These are phyloP conservation scores for Garrulus glandarius DNA, from an alignment of 2,797 vertebrate genomes.

Conservation along the genomic window DNA sequence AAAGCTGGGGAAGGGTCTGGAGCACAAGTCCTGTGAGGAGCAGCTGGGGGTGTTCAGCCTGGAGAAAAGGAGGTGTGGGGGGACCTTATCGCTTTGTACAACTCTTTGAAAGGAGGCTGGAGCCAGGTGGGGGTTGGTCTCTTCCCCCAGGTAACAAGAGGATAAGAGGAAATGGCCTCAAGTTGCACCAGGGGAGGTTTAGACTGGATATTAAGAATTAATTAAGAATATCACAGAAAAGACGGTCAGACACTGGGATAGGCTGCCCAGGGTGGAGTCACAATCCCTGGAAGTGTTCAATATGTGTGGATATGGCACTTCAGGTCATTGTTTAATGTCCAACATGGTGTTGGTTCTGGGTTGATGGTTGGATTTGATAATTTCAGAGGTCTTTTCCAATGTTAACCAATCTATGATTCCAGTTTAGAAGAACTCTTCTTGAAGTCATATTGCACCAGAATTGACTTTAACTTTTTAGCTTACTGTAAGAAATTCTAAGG, in stretches of 20 bases:
- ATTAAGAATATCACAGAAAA: not conserved
- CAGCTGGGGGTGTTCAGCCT: not conserved
- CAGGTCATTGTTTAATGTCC: not conserved
- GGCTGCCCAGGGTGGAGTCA: not conserved
- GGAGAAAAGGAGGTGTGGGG: not conserved
- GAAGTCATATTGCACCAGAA: not conserved
- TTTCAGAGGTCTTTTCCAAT: not conserved
- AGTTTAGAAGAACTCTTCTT: not conserved
- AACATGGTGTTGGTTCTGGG: not conserved
- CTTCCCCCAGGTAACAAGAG: not conserved
- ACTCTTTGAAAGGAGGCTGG: not conserved
- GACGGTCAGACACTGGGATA: not conserved
- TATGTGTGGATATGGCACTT: too few species aligned
- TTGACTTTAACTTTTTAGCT: not conserved
- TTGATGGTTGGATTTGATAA: not conserved
- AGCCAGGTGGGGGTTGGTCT: accelerated
- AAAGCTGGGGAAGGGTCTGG: not conserved
- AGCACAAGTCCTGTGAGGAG: not conserved
- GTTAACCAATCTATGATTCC: not conserved
- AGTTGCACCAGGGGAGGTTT: not conserved
- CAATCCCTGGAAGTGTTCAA: not conserved
- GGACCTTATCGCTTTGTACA: not conserved
- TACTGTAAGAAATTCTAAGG: not conserved
- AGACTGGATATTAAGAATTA: not conserved
- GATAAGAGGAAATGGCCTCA: not conserved